A percentile compares a stretch with the other conserved stretches of the same genome.
Evolutionary conservation across 2,888 invertebrate genomes (phyloP).

Genomic region (Nemotelus pantherinus): DNA sequence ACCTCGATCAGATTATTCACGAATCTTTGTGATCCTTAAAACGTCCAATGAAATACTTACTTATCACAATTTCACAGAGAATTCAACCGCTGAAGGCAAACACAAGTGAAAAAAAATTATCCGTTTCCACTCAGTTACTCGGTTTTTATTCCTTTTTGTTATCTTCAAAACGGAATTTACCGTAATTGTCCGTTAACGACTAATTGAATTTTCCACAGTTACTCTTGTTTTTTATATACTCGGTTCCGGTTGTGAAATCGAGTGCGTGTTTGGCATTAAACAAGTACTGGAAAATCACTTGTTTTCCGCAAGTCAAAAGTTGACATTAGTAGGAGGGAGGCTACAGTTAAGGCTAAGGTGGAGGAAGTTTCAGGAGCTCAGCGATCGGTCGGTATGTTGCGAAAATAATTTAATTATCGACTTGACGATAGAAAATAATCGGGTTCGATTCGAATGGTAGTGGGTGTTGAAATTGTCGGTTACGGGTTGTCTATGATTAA

Average conservation of each 20-base stretch:
- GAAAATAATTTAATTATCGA: constrained; percentile 6
- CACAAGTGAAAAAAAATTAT: background rate
- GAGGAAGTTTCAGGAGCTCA: too few species aligned
- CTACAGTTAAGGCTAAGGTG: too few species aligned
- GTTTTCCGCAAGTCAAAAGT: too few species aligned
- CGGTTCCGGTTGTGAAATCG: too few species aligned
- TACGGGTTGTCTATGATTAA: too few species aligned
- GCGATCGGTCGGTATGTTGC: too few species aligned
- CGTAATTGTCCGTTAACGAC: background rate
- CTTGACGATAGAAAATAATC: constrained; percentile 3
- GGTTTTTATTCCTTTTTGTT: background rate
- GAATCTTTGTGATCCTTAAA: too few species aligned
- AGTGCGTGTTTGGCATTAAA: too few species aligned
- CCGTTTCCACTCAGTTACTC: too few species aligned
- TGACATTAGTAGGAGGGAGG: too few species aligned
- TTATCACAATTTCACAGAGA: constrained; percentile 22
- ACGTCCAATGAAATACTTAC: background rate
- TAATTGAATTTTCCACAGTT: constrained; percentile 21
- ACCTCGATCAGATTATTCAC: too few species aligned
- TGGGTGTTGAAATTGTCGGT: background rate
- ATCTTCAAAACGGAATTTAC: background rate
- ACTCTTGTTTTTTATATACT: constrained; percentile 9
- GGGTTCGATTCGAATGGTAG: background rate
- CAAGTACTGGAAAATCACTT: too few species aligned
- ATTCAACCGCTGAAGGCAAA: background rate